phyloP scores from a whole-genome alignment of 2,797 vertebrate genomes.

The Melopsittacus undulatus region DNA sequence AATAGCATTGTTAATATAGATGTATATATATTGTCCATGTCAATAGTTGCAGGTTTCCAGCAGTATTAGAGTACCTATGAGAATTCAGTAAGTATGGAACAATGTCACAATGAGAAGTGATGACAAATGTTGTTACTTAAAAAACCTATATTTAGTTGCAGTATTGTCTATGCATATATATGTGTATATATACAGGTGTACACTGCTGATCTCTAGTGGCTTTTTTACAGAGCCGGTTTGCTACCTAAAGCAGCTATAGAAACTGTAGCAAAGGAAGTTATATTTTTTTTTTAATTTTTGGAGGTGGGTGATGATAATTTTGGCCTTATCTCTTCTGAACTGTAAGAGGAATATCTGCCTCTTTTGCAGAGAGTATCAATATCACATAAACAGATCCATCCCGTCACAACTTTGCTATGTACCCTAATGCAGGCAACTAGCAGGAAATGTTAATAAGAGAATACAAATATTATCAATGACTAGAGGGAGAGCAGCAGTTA shows the following conservation, averaged over 20 bases:
- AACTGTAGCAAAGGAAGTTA: neutral
- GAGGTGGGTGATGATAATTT: neutral
- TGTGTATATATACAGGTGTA: neutral
- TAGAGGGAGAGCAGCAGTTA: neutral
- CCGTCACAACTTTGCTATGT: neutral
- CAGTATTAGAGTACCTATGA: neutral
- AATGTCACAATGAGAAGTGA: neutral
- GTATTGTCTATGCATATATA: neutral
- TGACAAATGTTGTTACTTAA: neutral
- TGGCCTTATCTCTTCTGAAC: neutral
- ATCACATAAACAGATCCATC: neutral
- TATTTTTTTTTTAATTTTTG: neutral
- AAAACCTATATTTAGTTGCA: neutral
- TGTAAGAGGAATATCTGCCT: neutral
- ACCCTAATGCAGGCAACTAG: neutral
- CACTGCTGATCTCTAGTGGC: neutral
- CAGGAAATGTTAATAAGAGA: neutral
- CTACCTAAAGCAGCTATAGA: neutral
- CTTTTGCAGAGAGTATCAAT: neutral
- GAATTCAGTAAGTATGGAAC: neutral
- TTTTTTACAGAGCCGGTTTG: neutral
- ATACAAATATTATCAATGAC: neutral
- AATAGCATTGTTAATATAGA: neutral
- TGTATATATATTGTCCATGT: neutral
- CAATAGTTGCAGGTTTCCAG: neutral